Conservation (phyloP, 1,140 invertebrate genomes). For the Aphis gossypii region DNA sequence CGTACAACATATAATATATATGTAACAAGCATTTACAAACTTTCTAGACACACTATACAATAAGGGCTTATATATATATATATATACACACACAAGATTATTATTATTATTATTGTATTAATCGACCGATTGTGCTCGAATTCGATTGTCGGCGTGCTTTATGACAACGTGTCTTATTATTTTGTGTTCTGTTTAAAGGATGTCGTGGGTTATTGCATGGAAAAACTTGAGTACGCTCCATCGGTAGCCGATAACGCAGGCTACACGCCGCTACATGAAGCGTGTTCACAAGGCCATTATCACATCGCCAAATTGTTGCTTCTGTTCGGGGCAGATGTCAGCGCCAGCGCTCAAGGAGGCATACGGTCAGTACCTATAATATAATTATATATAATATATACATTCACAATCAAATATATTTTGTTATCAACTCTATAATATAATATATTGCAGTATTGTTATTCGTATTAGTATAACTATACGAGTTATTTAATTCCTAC, state of each 20-base stretch:
- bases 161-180: neutral
- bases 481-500: neutral
- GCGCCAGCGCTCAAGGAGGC: slow-evolving; percentile 87
- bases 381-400: neutral
- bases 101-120: neutral
- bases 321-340: slow-evolving; percentile 86
- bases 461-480: no score
- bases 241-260: slow-evolving; percentile 92
- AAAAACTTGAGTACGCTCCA: slow-evolving; percentile 81
- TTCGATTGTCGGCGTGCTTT: neutral
- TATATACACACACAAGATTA: neutral
- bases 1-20: neutral
- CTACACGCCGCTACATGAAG: slow-evolving; percentile 92
- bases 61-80: neutral
- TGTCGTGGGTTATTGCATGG: slow-evolving; percentile 87
- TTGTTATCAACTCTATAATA: neutral
- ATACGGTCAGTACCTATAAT: slow-evolving; percentile 65
- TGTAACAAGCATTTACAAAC: neutral
- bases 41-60: neutral
- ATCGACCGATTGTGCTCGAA: neutral
- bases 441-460: no score
- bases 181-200: slow-evolving; percentile 70
- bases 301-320: slow-evolving; percentile 84
- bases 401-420: neutral
- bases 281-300: slow-evolving; percentile 84